These are phyloP conservation scores for Haliclona indistincta DNA, from an alignment of 37 sponge, comb jelly and placozoan species.

Conservation along the genomic window DNA sequence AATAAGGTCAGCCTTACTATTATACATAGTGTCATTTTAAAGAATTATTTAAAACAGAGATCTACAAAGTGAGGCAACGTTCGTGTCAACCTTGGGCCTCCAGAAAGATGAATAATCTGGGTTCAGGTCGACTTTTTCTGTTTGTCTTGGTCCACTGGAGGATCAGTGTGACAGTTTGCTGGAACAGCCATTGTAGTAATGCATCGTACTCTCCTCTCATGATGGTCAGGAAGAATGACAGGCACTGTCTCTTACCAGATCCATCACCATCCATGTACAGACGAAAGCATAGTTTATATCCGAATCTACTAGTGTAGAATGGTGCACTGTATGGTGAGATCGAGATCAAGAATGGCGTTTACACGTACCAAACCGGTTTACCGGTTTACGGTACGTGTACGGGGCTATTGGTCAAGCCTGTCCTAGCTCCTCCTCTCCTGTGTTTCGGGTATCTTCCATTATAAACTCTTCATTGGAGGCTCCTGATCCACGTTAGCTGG, in stretches of 20 bases:
- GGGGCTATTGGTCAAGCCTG: too few relatives aligned
- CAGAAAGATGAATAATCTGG: slow-evolving; percentile 51
- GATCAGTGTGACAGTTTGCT: slow-evolving; percentile 58
- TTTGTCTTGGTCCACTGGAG: slow-evolving; percentile 66
- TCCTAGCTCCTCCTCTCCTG: too few relatives aligned
- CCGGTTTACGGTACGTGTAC: too few relatives aligned
- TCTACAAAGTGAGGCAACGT: slow-evolving; percentile 79
- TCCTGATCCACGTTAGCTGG: slow-evolving; percentile 37
- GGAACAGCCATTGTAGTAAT: slow-evolving; percentile 78
- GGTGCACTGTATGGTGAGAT: too few relatives aligned
- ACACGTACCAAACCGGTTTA: too few relatives aligned
- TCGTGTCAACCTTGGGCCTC: slow-evolving; percentile 69
- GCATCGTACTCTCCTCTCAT: slow-evolving; percentile 87
- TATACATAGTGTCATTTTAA: too few relatives aligned
- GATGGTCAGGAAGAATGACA: slow-evolving; percentile 78
- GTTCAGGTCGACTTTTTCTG: slow-evolving; percentile 55
- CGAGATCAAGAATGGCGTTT: too few relatives aligned
- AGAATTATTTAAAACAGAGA: slow-evolving; percentile 46
- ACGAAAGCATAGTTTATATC: slow-evolving; percentile 72
- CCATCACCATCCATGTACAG: slow-evolving; percentile 88
- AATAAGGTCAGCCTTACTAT: too few relatives aligned
- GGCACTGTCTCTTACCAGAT: slow-evolving; percentile 56
- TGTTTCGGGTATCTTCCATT: too few relatives aligned
- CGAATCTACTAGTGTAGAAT: too few relatives aligned
- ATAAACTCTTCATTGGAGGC: too few relatives aligned